Evolutionary conservation across 2,888 invertebrate species (phyloP).

Genomic region (Lycocerus yunnanus): DNA sequence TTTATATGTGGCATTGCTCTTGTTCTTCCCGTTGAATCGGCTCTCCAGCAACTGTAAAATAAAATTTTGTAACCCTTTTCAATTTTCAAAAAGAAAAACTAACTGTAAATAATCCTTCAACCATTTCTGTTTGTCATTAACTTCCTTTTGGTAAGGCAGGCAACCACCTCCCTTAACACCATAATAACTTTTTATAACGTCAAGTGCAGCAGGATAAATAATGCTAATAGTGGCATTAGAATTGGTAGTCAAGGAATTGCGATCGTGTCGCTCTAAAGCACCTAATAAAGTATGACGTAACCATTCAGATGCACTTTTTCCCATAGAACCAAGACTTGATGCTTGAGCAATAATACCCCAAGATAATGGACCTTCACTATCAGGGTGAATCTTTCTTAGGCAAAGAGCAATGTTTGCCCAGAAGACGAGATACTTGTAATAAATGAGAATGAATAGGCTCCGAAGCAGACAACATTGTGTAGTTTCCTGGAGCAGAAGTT

Average conservation of each 20-base stretch:
- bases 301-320: conserved; percentile 73
- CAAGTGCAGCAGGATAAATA: conserved; percentile 79
- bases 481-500: conserved; percentile 84
- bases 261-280: conserved; percentile 62
- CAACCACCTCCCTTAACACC: conserved; percentile 85
- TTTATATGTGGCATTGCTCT: conserved; percentile 93
- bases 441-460: conserved; percentile 53
- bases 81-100: conserved; percentile 48
- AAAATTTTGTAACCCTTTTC: conserved; percentile 3
- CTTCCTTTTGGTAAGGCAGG: conserved; percentile 74
- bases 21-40: conserved; percentile 69
- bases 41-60: conserved; percentile 79
- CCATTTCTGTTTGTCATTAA: conserved; percentile 85
- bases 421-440: conserved; percentile 63
- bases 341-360: conserved; percentile 78
- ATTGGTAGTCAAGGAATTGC: conserved; percentile 59
- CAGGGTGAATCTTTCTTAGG: conserved; percentile 49
- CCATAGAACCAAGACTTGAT: conserved; percentile 89
- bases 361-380: conserved; percentile 50
- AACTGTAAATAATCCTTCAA: conserved; percentile 76
- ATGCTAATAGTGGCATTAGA: conserved; percentile 62
- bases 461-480: conserved; percentile 45
- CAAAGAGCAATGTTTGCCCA: conserved; percentile 67
- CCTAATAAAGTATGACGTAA: conserved; percentile 75
- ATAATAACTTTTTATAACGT: conserved; percentile 85